phyloP scores from a whole-genome alignment of 2,888 invertebrate genomes.

The Amphipyra tragopoginis region DNA sequence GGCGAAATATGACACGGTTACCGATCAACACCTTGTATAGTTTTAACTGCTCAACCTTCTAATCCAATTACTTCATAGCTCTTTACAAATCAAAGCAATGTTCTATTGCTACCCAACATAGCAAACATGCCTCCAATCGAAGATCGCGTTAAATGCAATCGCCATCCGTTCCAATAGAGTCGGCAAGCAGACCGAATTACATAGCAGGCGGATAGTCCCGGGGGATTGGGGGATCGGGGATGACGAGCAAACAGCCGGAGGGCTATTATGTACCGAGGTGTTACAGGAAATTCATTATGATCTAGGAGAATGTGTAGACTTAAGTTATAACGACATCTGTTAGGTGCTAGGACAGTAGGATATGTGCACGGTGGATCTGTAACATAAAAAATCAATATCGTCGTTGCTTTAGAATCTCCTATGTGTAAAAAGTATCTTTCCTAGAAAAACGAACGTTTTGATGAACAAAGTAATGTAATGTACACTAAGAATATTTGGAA shows the following conservation, averaged over 20 bases:
- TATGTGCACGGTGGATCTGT: neutral
- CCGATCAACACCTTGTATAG: too few species aligned
- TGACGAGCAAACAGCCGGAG: slow-evolving; percentile 29
- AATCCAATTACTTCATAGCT: neutral
- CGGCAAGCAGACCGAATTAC: slow-evolving; percentile 49
- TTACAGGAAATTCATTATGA: slow-evolving; percentile 41
- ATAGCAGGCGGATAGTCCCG: slow-evolving; percentile 24
- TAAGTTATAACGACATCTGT: slow-evolving; percentile 13
- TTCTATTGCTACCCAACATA: slow-evolving; percentile 5
- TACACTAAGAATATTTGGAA: too few species aligned
- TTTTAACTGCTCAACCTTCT: too few species aligned
- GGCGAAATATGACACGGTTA: too few species aligned
- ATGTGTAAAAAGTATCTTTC: too few species aligned
- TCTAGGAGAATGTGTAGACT: neutral
- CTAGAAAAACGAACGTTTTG: too few species aligned
- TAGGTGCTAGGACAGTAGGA: neutral
- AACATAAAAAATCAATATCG: neutral
- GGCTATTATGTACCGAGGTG: slow-evolving; percentile 27
- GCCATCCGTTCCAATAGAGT: slow-evolving; percentile 41
- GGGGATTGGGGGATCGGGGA: slow-evolving; percentile 14
- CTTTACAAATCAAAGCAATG: neutral
- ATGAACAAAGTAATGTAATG: too few species aligned
- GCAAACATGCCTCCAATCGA: slow-evolving; percentile 34
- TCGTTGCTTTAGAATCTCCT: too few species aligned
- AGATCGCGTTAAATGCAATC: slow-evolving; percentile 42